Conservation (phyloP, 1,140 invertebrate genomes). For the Zaprionus taronus region DNA sequence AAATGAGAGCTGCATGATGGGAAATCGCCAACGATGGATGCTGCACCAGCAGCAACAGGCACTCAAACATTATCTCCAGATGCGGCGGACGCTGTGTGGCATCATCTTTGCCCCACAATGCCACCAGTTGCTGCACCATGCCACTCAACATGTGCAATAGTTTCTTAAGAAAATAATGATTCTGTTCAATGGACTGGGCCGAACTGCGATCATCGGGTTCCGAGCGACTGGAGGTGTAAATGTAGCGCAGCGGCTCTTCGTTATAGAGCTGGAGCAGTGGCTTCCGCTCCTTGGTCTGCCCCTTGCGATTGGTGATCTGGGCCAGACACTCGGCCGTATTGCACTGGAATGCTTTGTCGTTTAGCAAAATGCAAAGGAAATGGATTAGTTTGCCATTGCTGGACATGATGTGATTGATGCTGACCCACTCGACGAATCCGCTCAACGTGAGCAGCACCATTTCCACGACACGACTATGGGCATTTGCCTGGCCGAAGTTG, state of each 20-base stretch:
- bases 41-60: conserved; percentile 90
- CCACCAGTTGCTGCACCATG: conserved; percentile 91
- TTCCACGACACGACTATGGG: conserved; percentile 91
- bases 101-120: conserved; percentile 91
- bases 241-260: conserved; percentile 91
- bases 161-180: conserved; percentile 94
- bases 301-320: conserved; percentile 89
- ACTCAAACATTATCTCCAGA: conserved; percentile 92
- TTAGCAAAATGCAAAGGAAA: conserved; percentile 92
- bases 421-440: conserved; percentile 96
- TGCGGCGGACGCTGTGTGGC: conserved; percentile 88
- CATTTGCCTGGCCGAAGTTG: conserved; percentile 87
- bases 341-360: conserved; percentile 91
- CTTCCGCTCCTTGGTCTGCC: conserved; percentile 92
- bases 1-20: conserved; percentile 90
- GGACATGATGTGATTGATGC: conserved; percentile 92
- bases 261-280: conserved; percentile 93
- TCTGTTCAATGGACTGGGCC: conserved; percentile 86
- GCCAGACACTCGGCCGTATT: conserved; percentile 93
- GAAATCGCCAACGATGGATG: conserved; percentile 92
- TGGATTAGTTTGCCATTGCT: conserved; percentile 93
- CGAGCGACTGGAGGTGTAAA: conserved; percentile 89
- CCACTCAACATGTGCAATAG: conserved; percentile 91
- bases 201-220: conserved; percentile 84
- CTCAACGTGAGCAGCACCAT: conserved; percentile 93